These are phyloP conservation scores for Meliscaeva auricollis DNA, from an alignment of 2,888 invertebrate genomes.

Conservation along the genomic window DNA sequence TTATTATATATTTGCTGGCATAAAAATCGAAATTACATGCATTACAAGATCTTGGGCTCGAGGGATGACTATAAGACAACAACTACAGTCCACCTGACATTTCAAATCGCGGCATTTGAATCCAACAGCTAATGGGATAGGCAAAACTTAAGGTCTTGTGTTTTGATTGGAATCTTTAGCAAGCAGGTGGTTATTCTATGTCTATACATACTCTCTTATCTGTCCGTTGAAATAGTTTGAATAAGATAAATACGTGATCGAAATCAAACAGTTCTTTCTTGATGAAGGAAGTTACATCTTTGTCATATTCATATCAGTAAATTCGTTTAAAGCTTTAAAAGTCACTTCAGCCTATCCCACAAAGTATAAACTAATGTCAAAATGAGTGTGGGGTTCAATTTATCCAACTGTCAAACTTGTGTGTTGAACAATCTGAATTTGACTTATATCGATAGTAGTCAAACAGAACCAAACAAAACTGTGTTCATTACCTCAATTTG, in stretches of 20 bases:
- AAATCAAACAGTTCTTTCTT: slow-evolving; percentile 22
- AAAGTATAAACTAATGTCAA: no score
- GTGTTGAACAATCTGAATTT: no score
- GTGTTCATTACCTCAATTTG: no score
- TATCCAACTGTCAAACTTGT: no score
- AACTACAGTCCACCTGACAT: slow-evolving; percentile 48
- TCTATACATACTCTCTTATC: slow-evolving; percentile 10
- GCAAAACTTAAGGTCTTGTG: slow-evolving; percentile 18
- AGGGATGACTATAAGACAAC: slow-evolving; percentile 33
- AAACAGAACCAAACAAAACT: no score
- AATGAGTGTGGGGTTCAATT: no score
- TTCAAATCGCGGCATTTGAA: slow-evolving; percentile 19
- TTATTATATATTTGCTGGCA: slow-evolving; percentile 69
- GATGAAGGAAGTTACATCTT: neutral
- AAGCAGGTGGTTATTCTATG: slow-evolving; percentile 63
- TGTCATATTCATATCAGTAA: no score
- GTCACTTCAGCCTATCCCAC: no score
- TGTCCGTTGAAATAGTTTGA: neutral
- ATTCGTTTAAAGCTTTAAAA: no score
- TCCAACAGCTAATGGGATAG: slow-evolving; percentile 21
- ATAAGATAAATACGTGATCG: slow-evolving; percentile 9
- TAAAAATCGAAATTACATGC: slow-evolving; percentile 69
- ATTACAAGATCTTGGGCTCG: slow-evolving; percentile 38
- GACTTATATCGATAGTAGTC: no score
- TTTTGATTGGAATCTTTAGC: slow-evolving; percentile 47